Conservation (phyloP, 2,797 vertebrate species). For the Chaunax sp. region DNA sequence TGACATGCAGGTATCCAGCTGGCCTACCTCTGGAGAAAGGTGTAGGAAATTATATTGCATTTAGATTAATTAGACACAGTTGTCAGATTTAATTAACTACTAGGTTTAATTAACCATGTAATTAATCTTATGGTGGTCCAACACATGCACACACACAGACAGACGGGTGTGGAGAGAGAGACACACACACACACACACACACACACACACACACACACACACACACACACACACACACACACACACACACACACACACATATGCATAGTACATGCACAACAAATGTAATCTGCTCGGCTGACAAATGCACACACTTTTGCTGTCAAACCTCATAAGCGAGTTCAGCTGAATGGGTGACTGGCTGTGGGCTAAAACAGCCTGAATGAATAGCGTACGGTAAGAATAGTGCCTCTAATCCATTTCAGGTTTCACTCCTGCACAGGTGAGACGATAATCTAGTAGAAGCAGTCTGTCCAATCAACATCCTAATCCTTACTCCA, state of each 20-base stretch:
- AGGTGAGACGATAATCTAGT: constrained; percentile 65
- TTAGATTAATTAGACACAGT: constrained; percentile 88
- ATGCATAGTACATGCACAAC: constrained; percentile 66
- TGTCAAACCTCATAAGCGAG: constrained; percentile 79
- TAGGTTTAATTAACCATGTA: constrained; percentile 87
- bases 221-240: constrained; percentile 26
- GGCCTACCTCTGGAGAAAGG: constrained; percentile 82
- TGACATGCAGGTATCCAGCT: constrained; percentile 79
- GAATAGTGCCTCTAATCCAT: constrained; percentile 73
- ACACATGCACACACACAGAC: constrained; percentile 68
- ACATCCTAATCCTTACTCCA: constrained; percentile 57
- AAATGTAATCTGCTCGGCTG: constrained; percentile 78
- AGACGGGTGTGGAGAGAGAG: constrained; percentile 27
- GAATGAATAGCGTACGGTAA: constrained; percentile 63
- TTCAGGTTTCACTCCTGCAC: constrained; percentile 65
- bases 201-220: constrained; percentile 59
- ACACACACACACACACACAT: constrained; percentile 42
- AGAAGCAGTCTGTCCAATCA: constrained; percentile 52
- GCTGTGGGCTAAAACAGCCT: constrained; percentile 63
- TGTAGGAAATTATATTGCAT: constrained; percentile 86
- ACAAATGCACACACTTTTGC: constrained; percentile 73
- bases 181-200: constrained; percentile 21
- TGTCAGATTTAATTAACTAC: constrained; percentile 89
- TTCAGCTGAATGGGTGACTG: constrained; percentile 66
- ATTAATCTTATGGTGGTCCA: constrained; percentile 86